Conservation (phyloP, 2,888 invertebrate species). For the Scaptomyza caliginosa region DNA sequence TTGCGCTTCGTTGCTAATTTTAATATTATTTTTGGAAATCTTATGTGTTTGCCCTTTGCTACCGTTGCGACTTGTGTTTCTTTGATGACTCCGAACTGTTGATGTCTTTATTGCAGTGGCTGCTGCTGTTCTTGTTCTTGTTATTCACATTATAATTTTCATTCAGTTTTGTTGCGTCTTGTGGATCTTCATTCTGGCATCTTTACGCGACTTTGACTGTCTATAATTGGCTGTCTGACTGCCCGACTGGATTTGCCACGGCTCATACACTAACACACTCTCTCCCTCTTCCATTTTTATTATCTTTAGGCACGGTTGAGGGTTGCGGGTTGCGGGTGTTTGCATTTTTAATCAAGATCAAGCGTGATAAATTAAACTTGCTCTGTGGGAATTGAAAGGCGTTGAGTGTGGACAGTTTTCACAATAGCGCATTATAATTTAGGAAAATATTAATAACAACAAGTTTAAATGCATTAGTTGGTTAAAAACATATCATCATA, state of each 20-base stretch:
- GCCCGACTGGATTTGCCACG: conserved; percentile 46
- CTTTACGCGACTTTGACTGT: conserved; percentile 73
- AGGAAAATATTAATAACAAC: too few species aligned
- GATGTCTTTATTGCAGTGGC: conserved; percentile 74
- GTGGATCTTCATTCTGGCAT: conserved; percentile 65
- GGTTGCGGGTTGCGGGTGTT: conserved; percentile 21
- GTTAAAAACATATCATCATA: conserved; percentile 50
- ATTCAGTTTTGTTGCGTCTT: conserved; percentile 56
- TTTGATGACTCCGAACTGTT: conserved; percentile 75
- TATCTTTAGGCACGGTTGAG: conserved; percentile 1
- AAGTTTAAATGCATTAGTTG: not conserved
- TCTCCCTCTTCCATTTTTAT: not conserved
- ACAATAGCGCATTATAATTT: not conserved
- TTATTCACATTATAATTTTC: conserved; percentile 70
- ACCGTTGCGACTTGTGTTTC: conserved; percentile 18
- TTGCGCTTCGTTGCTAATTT: conserved; percentile 78
- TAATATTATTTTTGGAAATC: conserved; percentile 80
- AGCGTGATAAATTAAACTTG: conserved; percentile 61
- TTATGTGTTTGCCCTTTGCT: conserved; percentile 64
- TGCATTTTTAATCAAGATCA: conserved; percentile 70
- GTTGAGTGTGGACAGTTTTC: conserved; percentile 42
- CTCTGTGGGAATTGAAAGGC: conserved; percentile 49
- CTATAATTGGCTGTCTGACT: conserved; percentile 74
- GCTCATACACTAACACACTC: conserved; percentile 2
- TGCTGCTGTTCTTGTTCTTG: conserved; percentile 19